phyloP scores from a whole-genome alignment of 2,797 vertebrate species.

The Artibeus jamaicensis region DNA sequence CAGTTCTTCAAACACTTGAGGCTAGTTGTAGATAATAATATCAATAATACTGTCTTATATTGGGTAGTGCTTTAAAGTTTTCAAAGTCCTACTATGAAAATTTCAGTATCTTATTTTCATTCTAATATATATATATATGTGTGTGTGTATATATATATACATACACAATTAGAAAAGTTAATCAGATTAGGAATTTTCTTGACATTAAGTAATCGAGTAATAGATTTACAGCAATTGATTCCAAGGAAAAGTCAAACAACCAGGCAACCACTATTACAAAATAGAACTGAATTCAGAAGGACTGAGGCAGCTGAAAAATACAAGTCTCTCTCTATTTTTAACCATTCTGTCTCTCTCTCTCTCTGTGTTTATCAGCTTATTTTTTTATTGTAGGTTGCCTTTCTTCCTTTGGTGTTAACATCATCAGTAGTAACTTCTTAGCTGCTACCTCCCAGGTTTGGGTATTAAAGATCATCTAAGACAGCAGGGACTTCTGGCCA shows the following conservation, averaged over 20 bases:
- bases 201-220: neutral
- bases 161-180: neutral
- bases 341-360: neutral
- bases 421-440: neutral
- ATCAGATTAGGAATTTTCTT: neutral
- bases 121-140: neutral
- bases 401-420: neutral
- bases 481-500: no score
- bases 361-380: neutral
- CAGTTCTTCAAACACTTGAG: neutral
- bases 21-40: neutral
- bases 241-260: neutral
- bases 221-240: neutral
- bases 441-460: neutral
- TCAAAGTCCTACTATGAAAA: neutral
- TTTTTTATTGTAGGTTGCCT: neutral
- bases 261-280: neutral
- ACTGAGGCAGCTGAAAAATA: neutral
- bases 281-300: neutral
- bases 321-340: neutral
- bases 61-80: neutral
- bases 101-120: neutral
- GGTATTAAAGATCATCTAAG: neutral
- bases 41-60: neutral
- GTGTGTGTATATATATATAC: no score